These are phyloP conservation scores for Mythimna ferrago DNA, from an alignment of 2,888 invertebrate species.

Conservation along the genomic window DNA sequence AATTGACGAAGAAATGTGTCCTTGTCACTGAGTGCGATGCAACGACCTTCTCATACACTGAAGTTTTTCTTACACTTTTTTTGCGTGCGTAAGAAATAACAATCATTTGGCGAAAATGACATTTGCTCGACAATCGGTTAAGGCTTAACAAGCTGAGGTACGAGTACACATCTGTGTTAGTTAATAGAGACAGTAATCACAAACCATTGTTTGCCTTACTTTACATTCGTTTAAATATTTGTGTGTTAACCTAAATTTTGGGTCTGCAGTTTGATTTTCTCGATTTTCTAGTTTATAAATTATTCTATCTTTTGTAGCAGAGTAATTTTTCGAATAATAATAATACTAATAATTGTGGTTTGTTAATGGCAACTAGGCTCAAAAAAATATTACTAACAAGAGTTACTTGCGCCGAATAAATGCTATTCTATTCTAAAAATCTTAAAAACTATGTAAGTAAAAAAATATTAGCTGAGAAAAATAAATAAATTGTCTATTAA, in stretches of 20 bases:
- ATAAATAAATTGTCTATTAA: too few relatives aligned
- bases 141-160: conserved; percentile 9
- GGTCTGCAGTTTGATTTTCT: not conserved
- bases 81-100: conserved; percentile 12
- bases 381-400: too few relatives aligned
- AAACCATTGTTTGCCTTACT: not conserved
- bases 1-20: not conserved
- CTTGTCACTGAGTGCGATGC: conserved; percentile 8
- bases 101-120: conserved; percentile 24
- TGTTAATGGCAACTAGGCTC: too few relatives aligned
- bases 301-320: too few relatives aligned
- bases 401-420: too few relatives aligned
- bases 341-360: too few relatives aligned
- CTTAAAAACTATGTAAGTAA: too few relatives aligned
- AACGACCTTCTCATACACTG: conserved; percentile 37
- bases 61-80: conserved; percentile 33
- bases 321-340: not conserved
- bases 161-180: conserved; percentile 15
- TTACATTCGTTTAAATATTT: not conserved
- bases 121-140: conserved; percentile 28
- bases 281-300: too few relatives aligned
- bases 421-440: too few relatives aligned
- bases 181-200: not conserved
- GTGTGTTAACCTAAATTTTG: not conserved
- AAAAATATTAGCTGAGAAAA: too few relatives aligned